Evolutionary conservation across 1,140 invertebrate genomes (phyloP).

Genomic region (Rhizoglyphus robini): DNA sequence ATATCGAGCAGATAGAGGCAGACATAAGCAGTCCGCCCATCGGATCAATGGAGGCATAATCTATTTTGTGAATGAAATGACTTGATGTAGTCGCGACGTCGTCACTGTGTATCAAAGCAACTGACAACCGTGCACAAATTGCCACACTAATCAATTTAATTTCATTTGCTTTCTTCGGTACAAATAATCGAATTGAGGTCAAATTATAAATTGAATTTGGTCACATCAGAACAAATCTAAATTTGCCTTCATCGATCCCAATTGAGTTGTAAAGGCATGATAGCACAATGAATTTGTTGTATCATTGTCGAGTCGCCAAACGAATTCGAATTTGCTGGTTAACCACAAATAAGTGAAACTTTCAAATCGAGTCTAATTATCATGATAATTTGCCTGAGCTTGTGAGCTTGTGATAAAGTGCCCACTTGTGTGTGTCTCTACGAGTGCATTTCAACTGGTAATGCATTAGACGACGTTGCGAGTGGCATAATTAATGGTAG

Average conservation of each 20-base stretch:
- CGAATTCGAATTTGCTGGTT: too few species aligned
- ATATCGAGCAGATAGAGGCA: too few species aligned
- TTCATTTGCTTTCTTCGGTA: neutral
- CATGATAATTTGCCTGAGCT: neutral
- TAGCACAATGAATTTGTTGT: neutral
- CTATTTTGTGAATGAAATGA: slow-evolving; percentile 3
- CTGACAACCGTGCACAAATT: neutral
- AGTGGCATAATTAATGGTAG: slow-evolving; percentile 11
- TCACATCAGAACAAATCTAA: slow-evolving; percentile 1
- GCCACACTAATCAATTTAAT: too few species aligned
- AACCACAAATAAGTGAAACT: too few species aligned
- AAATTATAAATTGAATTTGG: slow-evolving; percentile 11
- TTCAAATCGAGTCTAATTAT: neutral
- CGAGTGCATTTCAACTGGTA: neutral
- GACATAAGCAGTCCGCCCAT: too few species aligned
- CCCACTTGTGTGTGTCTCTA: too few species aligned
- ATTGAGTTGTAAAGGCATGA: neutral
- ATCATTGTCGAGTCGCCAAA: too few species aligned
- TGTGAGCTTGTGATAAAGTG: neutral
- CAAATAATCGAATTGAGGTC: neutral
- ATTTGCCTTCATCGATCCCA: slow-evolving; percentile 2
- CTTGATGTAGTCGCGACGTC: neutral
- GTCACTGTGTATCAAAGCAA: neutral
- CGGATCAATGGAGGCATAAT: neutral
- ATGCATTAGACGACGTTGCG: neutral